Base-by-base conservation (phyloP, 2,113 vertebrate genomes). In the Dromiciops gliroides region DNA sequence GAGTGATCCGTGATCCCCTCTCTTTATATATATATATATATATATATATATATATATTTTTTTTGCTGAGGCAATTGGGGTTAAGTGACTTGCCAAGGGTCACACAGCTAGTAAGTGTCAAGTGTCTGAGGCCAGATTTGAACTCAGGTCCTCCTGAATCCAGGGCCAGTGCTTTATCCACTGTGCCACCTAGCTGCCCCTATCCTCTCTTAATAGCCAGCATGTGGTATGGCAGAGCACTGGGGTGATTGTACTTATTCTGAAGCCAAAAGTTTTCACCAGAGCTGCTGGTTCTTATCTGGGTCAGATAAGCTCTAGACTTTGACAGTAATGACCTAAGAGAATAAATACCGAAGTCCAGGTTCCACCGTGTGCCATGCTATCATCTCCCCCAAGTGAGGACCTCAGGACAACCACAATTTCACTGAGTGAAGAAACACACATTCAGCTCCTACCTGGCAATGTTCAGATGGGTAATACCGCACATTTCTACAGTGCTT, bases 251-350 rank as follows among this genome's bases (percentile, higher is more conserved):
- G 91, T 88, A 96, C 97, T 97, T 98, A 98, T 97, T 97, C 94
- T 95, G 90, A 94, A 50, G 89, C 89, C 96, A 96, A 97, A 91
- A 97, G 97, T 97, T 96, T 94, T 97, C 97, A 97, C 95, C 97
- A 96, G 90, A 95, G 8, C 60, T 97, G 97, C 92, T 96, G 96
- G 60, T 95, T 98, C 96, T 97, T 98, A 95, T 97, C 98, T 97
- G 96, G 90, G 51, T 97, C 97, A 98, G 96, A 96, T 97, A 98
- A 98, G 97, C 92, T 90, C 94, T 97, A 95, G 75, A 91, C 98
- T 97, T 92, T 92, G 97, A 92, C 94, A 94, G 95, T 93, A 90
- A 95, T 98, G 98, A 97, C 95, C 96, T 92, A 52, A 90, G 97
- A 95, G 93, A 93, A 67, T 96, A 92, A 97, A 97, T 23, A 83